Percentiles rank a stretch among this genome's conserved stretches.
Conservation (phyloP, 2,797 vertebrate genomes). For the Dicrostonyx torquatus region DNA sequence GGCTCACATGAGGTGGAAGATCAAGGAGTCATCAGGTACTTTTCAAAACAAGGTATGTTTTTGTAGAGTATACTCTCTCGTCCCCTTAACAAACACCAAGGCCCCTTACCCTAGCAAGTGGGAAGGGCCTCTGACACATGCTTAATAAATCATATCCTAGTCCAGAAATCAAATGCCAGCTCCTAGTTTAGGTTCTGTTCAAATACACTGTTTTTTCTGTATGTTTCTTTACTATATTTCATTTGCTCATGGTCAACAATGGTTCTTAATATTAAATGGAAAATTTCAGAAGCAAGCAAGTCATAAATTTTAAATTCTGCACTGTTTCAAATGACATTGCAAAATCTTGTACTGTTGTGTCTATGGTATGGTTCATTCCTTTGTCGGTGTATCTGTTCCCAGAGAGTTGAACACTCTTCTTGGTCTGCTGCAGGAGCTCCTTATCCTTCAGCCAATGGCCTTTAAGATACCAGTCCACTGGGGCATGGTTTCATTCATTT, state of each 20-base stretch:
- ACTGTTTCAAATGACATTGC: neutral
- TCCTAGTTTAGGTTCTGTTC: neutral
- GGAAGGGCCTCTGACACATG: neutral
- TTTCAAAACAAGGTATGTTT: conserved; percentile 7
- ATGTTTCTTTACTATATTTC: neutral
- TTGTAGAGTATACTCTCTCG: neutral
- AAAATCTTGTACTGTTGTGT: neutral
- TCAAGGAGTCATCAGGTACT: neutral
- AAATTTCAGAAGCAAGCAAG: neutral
- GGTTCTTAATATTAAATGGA: neutral
- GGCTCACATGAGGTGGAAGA: neutral
- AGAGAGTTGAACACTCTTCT: neutral
- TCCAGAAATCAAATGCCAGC: neutral
- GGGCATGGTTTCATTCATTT: too few relatives aligned
- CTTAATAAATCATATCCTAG: neutral
- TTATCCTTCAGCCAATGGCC: too few relatives aligned
- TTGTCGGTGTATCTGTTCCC: neutral
- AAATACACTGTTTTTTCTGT: neutral
- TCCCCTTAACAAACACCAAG: neutral
- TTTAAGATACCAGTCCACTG: too few relatives aligned
- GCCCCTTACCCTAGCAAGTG: neutral
- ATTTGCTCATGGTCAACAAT: neutral
- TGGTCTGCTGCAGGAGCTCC: too few relatives aligned
- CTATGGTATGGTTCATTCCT: neutral
- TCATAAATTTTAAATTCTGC: neutral